Percentiles rank a stretch among this genome's conserved stretches.
These are phyloP conservation scores for Herpailurus yagouaroundi DNA, from an alignment of 2,113 vertebrate species.

Conservation along the genomic window DNA sequence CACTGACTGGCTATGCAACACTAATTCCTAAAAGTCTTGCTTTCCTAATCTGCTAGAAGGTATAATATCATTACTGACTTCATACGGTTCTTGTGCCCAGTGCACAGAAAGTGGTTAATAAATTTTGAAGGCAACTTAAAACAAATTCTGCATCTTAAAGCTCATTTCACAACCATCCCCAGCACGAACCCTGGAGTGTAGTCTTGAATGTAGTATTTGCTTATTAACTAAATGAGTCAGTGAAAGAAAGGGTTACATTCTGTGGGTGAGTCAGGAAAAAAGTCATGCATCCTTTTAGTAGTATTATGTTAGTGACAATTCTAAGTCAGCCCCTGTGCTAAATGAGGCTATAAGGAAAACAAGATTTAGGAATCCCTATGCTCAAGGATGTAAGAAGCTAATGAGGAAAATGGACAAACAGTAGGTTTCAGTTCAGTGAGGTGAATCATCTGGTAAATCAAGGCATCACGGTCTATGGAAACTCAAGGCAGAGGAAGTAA, in stretches of 20 bases:
- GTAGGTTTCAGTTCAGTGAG: not conserved
- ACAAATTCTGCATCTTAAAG: not conserved
- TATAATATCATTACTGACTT: not conserved
- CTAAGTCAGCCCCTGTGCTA: not conserved
- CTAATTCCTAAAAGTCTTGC: not conserved
- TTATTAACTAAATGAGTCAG: not conserved
- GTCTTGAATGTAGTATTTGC: not conserved
- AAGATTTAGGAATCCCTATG: not conserved
- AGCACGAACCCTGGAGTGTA: not conserved
- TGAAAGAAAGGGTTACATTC: not conserved
- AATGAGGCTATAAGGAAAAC: not conserved
- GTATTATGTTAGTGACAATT: not conserved
- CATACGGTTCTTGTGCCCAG: not conserved
- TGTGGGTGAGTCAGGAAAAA: not conserved
- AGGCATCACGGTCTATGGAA: not conserved
- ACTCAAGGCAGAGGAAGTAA: not conserved
- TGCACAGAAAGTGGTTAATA: not conserved
- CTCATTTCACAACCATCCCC: not conserved
- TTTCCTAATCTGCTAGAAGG: not conserved
- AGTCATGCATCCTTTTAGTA: not conserved
- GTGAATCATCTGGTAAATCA: not conserved
- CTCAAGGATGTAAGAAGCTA: not conserved
- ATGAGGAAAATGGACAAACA: not conserved
- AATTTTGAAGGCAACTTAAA: not conserved
- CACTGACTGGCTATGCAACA: not conserved